Evolutionary conservation across 2,797 vertebrate genomes (phyloP), one percentile per base, ranked within the genome.

Genomic region (Rallus crepitans): DNA sequence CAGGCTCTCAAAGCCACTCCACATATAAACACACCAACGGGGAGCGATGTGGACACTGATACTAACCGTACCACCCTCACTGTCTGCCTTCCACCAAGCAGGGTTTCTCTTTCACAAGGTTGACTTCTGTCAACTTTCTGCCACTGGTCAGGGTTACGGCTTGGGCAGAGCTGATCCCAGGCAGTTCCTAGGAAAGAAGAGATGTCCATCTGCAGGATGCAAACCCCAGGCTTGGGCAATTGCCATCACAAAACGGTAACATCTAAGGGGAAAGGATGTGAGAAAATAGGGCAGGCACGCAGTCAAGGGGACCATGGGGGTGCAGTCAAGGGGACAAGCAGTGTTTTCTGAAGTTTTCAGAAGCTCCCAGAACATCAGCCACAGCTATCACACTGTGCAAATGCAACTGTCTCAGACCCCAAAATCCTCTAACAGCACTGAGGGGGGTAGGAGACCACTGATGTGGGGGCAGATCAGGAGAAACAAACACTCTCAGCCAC

Each of bases 361-460:
- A 61, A 86, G 61, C 61, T 75, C 45, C 53, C 48, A 20, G 20
- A 63, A 39, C 0, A 0, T 63, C 72, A 80, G 9, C 11, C 42
- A 42, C 59, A 87, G 37, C 37, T 52, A n/a, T 20, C 25, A 37
- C 0, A 1, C 21, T 24, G 18, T 11, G 19, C 39, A 60, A 27
- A 56, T 0, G 0, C 35, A 25, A n/a, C n/a, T 9, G 21, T 13
- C 23, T 68, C 48, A 68, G 57, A 39, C 11, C 72, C 59, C 60
- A 39, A 39, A 0, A 0, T 24, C 6, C 18, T 45, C 55, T 39
- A 68, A 4, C 6, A 77, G 8, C n/a, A 5, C 23, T 0, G 28
- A 5, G 21, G 4, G 21, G 8, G 71, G 39, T 15, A 71, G 65
- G 12, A 66, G 28, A 73, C 1, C 47, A 35, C 25, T 15, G 23